Conservation (phyloP, 2,113 vertebrate genomes). For the Hydrochoerus hydrochaeris region DNA sequence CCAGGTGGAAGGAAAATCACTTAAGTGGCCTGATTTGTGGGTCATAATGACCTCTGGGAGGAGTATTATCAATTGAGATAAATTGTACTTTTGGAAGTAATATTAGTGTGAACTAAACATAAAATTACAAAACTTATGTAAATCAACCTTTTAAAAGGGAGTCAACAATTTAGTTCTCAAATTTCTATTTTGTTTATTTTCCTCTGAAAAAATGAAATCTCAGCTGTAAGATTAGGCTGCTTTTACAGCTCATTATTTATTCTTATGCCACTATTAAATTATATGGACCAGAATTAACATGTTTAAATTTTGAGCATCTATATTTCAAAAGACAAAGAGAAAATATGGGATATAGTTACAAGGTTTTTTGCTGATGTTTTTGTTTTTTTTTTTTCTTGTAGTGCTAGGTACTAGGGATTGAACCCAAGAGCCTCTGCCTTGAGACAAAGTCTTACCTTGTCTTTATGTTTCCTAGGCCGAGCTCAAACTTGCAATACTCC, state of each 20-base stretch:
- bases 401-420: not conserved
- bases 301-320: not conserved
- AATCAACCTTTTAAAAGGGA: conserved; percentile 35
- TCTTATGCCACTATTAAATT: not conserved
- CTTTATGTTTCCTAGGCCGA: not conserved
- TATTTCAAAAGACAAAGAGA: not conserved
- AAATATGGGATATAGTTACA: not conserved
- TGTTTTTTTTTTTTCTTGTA: not conserved
- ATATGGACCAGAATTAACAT: not conserved
- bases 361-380: not conserved
- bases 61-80: conserved; percentile 68
- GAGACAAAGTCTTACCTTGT: not conserved
- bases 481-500: not conserved
- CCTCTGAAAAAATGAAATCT: conserved; percentile 7
- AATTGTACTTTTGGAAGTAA: conserved; percentile 70
- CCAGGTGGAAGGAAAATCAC: conserved; percentile 60
- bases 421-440: not conserved
- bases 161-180: conserved; percentile 34
- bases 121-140: conserved; percentile 40
- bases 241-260: not conserved
- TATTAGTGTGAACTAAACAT: conserved; percentile 52
- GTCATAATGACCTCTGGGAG: conserved; percentile 87
- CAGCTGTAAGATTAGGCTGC: conserved; percentile 9
- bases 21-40: conserved; percentile 76
- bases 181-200: conserved; percentile 58